Evolutionary conservation across 2,888 invertebrate genomes (phyloP).

Genomic region (Oscheius sp.): DNA sequence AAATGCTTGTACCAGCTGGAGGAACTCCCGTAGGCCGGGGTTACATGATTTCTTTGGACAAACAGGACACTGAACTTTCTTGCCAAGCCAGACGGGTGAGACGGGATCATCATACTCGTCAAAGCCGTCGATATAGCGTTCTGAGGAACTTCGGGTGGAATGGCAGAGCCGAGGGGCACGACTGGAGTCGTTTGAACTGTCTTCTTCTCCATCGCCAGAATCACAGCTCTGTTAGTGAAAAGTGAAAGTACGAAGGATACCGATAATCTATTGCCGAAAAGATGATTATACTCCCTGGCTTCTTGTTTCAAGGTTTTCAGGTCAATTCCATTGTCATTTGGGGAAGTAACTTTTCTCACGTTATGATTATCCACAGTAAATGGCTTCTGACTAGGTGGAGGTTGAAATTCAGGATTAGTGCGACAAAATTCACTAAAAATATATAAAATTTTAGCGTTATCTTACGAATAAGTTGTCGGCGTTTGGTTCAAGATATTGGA

Average conservation of each 20-base stretch:
- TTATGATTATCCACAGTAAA: not conserved
- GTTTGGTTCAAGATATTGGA: not conserved
- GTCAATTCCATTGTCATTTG: not conserved
- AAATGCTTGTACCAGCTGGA: not conserved
- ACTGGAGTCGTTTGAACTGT: conserved; percentile 9
- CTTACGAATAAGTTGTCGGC: not conserved
- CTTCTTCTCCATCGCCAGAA: conserved; percentile 3
- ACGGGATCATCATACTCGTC: not conserved
- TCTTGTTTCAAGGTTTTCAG: not conserved
- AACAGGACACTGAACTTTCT: not conserved
- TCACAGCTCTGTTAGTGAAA: not conserved
- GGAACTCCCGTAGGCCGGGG: conserved; percentile 1
- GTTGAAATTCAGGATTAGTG: not conserved
- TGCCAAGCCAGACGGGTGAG: not conserved
- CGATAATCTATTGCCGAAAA: not conserved
- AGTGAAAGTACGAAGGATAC: not conserved
- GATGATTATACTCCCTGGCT: not conserved
- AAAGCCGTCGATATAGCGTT: not conserved
- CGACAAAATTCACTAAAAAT: not conserved
- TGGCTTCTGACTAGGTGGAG: not conserved
- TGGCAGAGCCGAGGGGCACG: not conserved
- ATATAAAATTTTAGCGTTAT: not conserved
- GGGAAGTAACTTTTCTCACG: not conserved
- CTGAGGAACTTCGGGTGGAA: conserved; percentile 6
- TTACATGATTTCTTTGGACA: not conserved